Evolutionary conservation across 1,140 invertebrate species (phyloP).

Genomic region (Dryas iulia): DNA sequence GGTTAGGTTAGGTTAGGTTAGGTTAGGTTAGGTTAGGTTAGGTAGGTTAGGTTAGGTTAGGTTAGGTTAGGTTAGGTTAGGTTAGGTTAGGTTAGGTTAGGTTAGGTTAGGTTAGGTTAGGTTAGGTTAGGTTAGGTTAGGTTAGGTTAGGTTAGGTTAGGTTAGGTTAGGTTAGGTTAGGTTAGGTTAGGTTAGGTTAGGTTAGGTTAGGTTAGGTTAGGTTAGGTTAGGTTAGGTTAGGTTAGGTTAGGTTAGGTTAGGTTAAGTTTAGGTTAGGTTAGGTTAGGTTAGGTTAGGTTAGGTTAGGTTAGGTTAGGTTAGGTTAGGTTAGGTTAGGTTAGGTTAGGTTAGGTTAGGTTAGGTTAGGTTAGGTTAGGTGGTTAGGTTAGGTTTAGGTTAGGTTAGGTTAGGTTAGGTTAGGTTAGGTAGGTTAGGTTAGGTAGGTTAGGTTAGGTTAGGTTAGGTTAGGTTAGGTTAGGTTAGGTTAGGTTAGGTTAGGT

Average conservation of each 20-base stretch:
- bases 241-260: slow-evolving; percentile 8
- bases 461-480: slow-evolving; percentile 35
- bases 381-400: slow-evolving; percentile 42
- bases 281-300: slow-evolving; percentile 36
- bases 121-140: no score
- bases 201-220: background rate
- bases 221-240: slow-evolving; percentile 35
- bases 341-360: slow-evolving; percentile 42
- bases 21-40: no score
- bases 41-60: no score
- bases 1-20: no score
- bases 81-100: no score
- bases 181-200: no score
- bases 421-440: slow-evolving; percentile 46
- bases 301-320: slow-evolving; percentile 40
- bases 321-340: slow-evolving; percentile 47
- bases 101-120: no score
- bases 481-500: slow-evolving; percentile 27
- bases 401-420: slow-evolving; percentile 45
- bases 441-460: slow-evolving; percentile 40
- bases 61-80: no score
- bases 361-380: slow-evolving; percentile 42
- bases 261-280: slow-evolving; percentile 8
- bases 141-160: no score
- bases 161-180: no score